Evolutionary conservation across 2,113 vertebrate genomes (phyloP).

Genomic region (Andinoacara biseriatus): DNA sequence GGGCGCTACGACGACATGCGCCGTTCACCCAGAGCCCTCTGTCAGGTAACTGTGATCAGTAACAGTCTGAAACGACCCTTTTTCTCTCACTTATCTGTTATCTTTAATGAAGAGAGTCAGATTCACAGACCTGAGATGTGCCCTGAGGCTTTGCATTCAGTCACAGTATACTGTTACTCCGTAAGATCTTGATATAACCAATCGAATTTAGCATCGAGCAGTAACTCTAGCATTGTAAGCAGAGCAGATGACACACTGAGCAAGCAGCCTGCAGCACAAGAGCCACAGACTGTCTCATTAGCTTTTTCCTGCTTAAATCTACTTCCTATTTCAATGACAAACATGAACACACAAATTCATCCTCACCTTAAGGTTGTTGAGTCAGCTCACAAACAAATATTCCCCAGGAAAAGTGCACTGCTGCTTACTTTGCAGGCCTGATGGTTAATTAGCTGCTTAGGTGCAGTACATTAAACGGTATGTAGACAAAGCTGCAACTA

Average conservation of each 20-base stretch:
- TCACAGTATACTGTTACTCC: background rate
- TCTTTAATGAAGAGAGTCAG: background rate
- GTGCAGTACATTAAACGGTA: background rate
- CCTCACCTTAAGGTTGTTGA: background rate
- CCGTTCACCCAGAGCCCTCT: constrained; percentile 80
- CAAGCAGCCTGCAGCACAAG: background rate
- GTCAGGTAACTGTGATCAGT: constrained; percentile 80
- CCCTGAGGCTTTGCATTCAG: background rate
- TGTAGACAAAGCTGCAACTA: background rate
- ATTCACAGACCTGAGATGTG: background rate
- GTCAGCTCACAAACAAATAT: background rate
- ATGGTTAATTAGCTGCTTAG: constrained; percentile 3
- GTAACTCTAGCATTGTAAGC: background rate
- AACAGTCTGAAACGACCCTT: background rate
- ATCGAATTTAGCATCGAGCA: background rate
- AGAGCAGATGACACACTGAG: background rate
- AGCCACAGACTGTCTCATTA: background rate
- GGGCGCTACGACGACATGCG: constrained; percentile 84
- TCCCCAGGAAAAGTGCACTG: background rate
- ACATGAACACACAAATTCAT: background rate
- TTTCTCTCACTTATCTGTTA: background rate
- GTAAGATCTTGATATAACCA: background rate
- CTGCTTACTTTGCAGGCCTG: background rate
- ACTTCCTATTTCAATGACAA: background rate
- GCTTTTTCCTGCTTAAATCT: background rate